These are phyloP conservation scores for Ctena decussata DNA, from an alignment of 2,888 invertebrate genomes.

Conservation along the genomic window DNA sequence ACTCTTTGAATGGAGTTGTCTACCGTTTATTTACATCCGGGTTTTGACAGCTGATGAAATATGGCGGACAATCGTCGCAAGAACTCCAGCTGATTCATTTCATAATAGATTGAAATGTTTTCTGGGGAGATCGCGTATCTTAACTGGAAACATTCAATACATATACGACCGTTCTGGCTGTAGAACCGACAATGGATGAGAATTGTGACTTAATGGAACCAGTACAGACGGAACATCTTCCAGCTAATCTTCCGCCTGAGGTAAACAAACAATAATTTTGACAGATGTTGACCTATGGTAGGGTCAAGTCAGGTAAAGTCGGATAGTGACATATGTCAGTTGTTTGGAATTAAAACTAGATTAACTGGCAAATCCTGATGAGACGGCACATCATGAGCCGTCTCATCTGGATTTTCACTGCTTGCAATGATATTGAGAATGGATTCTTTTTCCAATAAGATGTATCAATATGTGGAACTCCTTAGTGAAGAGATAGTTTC, in stretches of 20 bases:
- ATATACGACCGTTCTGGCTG: conserved; percentile 50
- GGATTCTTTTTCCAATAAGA: no score
- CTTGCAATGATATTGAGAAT: no score
- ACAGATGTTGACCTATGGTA: no score
- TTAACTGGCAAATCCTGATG: no score
- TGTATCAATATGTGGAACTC: no score
- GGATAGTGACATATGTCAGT: no score
- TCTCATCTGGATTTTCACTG: no score
- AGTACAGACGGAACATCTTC: conserved; percentile 85
- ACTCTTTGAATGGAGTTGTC: neutral
- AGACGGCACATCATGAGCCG: no score
- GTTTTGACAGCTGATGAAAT: conserved; percentile 56
- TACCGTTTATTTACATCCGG: conserved; percentile 22
- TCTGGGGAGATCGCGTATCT: conserved; percentile 65
- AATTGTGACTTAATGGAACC: conserved; percentile 94
- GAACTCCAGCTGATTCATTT: conserved; percentile 64
- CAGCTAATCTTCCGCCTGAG: conserved; percentile 84
- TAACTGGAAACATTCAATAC: conserved; percentile 56
- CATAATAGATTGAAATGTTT: conserved; percentile 60
- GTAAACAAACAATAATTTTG: conserved; percentile 61
- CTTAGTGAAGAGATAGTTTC: no score
- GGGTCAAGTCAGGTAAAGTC: no score
- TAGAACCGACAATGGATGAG: conserved; percentile 91
- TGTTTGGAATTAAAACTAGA: no score
- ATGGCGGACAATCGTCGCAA: conserved; percentile 59